Evolutionary conservation across 1,140 invertebrate genomes (phyloP).

Genomic region (Diabrotica undecimpunctata): DNA sequence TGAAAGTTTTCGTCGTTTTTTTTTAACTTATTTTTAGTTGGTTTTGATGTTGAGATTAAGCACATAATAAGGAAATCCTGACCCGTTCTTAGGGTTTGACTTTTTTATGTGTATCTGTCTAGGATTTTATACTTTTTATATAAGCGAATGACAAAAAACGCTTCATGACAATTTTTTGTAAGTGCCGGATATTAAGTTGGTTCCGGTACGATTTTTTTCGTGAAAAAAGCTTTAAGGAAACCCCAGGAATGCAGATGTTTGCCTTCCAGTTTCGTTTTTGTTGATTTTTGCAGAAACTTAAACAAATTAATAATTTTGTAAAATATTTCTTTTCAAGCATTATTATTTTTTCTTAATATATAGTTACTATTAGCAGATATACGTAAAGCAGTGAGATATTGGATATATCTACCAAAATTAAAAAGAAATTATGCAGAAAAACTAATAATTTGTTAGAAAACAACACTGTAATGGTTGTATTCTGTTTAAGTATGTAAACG

Average conservation of each 20-base stretch:
- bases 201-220: background rate
- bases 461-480: too few species aligned
- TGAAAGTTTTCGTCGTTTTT: background rate
- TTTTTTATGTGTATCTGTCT: constrained; percentile 18
- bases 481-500: too few species aligned
- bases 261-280: constrained; percentile 7
- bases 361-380: too few species aligned
- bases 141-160: constrained; percentile 12
- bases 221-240: constrained; percentile 17
- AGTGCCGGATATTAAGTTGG: background rate
- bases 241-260: constrained; percentile 20
- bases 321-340: too few species aligned
- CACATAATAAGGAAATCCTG: constrained; percentile 1
- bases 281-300: background rate
- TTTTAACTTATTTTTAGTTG: constrained; percentile 7
- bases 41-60: constrained; percentile 13
- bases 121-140: constrained; percentile 24
- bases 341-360: too few species aligned
- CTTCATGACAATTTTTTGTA: constrained; percentile 12
- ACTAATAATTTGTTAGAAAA: too few species aligned
- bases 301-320: too few species aligned
- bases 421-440: too few species aligned
- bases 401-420: too few species aligned
- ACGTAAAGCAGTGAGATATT: too few species aligned
- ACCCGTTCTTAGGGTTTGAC: constrained; percentile 3